phyloP scores from a whole-genome alignment of 2,888 invertebrate genomes.

The Achlya flavicornis region DNA sequence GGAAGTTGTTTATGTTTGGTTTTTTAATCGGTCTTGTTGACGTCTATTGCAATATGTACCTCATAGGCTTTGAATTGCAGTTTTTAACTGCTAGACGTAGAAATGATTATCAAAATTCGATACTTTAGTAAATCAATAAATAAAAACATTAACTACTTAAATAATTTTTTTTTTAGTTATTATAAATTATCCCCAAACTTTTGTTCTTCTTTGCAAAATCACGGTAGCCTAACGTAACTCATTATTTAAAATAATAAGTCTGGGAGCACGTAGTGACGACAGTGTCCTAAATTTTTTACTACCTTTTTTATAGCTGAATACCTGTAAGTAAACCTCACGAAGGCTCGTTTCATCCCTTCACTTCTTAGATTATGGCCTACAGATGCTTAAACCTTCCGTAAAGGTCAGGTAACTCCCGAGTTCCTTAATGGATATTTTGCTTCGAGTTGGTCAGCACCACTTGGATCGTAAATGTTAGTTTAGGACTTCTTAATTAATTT shows the following conservation, averaged over 20 bases:
- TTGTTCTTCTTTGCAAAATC: too few species aligned
- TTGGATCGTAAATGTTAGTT: slow-evolving; percentile 25
- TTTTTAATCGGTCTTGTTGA: background rate
- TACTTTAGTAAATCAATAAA: too few species aligned
- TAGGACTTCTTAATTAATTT: slow-evolving; percentile 38
- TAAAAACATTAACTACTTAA: too few species aligned
- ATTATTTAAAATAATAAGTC: background rate
- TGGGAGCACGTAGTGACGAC: background rate
- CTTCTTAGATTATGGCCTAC: slow-evolving; percentile 19
- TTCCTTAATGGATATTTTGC: slow-evolving; percentile 15
- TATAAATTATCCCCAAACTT: too few species aligned
- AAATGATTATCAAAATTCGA: too few species aligned
- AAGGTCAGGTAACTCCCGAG: slow-evolving; percentile 29
- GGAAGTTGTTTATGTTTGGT: background rate
- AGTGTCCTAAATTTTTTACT: background rate
- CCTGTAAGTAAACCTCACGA: slow-evolving; percentile 3
- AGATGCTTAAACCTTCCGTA: slow-evolving; percentile 22
- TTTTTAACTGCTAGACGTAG: too few species aligned
- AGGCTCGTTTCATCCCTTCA: slow-evolving; percentile 6
- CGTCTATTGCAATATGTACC: background rate
- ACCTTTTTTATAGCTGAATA: background rate
- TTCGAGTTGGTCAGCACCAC: slow-evolving; percentile 29
- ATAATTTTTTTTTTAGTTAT: too few species aligned
- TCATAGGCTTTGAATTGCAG: too few species aligned
- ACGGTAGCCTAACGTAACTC: background rate